Evolutionary conservation across 2,888 invertebrate genomes (phyloP).

Genomic region (Carterocephalus palaemon): DNA sequence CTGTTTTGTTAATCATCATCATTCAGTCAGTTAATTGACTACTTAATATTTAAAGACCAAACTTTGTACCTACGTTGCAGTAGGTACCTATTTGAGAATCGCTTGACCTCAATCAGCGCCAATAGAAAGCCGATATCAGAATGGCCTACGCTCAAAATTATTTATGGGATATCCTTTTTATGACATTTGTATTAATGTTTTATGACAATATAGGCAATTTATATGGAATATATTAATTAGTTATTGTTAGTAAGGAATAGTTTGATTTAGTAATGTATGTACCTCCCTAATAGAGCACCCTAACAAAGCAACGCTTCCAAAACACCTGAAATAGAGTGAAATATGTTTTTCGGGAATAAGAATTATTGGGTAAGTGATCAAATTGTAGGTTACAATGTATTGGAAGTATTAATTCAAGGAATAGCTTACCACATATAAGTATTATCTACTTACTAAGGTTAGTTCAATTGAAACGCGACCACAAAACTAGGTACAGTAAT

Average conservation of each 20-base stretch:
- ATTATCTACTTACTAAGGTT: constrained; percentile 27
- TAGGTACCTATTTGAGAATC: constrained; percentile 20
- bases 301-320: no score
- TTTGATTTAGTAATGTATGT: no score
- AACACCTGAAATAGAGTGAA: no score
- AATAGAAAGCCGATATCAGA: constrained; percentile 21
- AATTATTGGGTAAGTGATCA: no score
- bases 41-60: neutral
- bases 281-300: no score
- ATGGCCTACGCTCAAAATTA: constrained; percentile 22
- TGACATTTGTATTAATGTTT: neutral
- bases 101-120: constrained; percentile 23
- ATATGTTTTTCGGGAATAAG: no score
- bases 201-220: no score
- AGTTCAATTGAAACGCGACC: constrained; percentile 34
- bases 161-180: constrained; percentile 9
- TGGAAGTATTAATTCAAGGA: constrained; percentile 32
- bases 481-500: constrained; percentile 35
- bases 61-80: neutral
- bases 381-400: constrained; percentile 1
- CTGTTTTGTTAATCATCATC: neutral
- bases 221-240: no score
- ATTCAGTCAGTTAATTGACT: neutral
- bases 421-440: constrained; percentile 17
- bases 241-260: no score